Evolutionary conservation across 2,888 invertebrate species (phyloP), one percentile per base, ranked within the genome.

Genomic region (Cephalotes varians): DNA sequence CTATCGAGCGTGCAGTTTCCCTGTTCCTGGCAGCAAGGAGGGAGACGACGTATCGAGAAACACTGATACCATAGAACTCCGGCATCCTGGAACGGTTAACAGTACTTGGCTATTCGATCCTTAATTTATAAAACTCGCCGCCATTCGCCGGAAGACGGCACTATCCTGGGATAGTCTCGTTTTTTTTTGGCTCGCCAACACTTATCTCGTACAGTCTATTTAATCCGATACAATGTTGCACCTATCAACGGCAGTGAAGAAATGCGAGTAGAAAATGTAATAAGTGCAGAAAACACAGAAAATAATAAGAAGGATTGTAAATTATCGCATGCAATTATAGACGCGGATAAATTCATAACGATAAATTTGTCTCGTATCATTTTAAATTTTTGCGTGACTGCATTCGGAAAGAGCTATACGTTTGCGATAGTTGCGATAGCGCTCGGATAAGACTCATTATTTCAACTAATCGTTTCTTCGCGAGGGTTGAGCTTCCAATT

Each of bases 401-500:
- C 28, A 40, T 49, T 21, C 10, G 37, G 3, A 18, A 47, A 47
- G n/a, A 15, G 10, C 12, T 25, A 28, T 7, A n/a, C 67, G 12
- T 31, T 10, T 2, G 21, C 1, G 34, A 60, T 34, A 51, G 9
- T n/a, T 9, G 40, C 54, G 34, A 60, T 34, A 51, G 9, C 25
- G 25, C 15, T 64, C 7, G 25, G 64, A 40, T 44, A 28, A 44
- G 4, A 3, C 18, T 28, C 18, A 18, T 3, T 65, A 25, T 25
- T 15, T 34, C 1, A 51, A 31, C 64, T 58, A 10, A 49, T 34
- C 21, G 72, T 10, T 31, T 28, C 10, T 44, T 58, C 34, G 37
- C 56, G 40, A 49, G 67, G 54, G 12, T 44, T 60, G 56, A 25
- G 81, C 58, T 44, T 73, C 69, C 56, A 76, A 87, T 88, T 88